phyloP scores from a whole-genome alignment of 2,113 vertebrate species.

The Poeciliopsis occidentalis region DNA sequence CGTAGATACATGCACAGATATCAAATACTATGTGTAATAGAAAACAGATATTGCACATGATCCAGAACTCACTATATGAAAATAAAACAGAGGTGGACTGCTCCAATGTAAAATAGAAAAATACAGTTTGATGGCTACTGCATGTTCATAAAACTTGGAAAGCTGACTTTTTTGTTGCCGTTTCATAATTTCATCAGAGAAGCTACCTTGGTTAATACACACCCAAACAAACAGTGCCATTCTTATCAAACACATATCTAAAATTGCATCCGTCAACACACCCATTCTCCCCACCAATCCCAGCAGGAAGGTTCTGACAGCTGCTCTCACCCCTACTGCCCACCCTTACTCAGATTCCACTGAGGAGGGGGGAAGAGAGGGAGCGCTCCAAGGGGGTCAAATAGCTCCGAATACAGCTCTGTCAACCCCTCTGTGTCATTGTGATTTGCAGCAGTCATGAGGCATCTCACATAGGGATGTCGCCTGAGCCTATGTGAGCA shows the following conservation, averaged over 20 bases:
- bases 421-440: conserved; percentile 11
- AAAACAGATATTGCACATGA: no score
- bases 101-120: no score
- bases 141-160: neutral
- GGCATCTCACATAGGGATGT: conserved; percentile 29
- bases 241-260: conserved; percentile 1
- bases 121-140: no score
- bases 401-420: conserved; percentile 22
- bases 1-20: no score
- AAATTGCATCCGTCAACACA: conserved; percentile 7
- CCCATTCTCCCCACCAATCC: conserved; percentile 17
- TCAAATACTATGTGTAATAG: no score
- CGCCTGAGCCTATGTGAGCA: neutral
- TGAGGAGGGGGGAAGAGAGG: no score
- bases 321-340: conserved; percentile 31
- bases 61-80: no score
- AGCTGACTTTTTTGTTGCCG: conserved; percentile 6
- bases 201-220: conserved; percentile 12
- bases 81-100: no score
- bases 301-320: conserved; percentile 36
- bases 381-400: conserved; percentile 22
- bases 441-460: conserved; percentile 63
- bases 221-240: neutral
- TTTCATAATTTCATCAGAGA: conserved; percentile 31
- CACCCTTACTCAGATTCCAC: conserved; percentile 44